Conservation (phyloP, 2,113 vertebrate genomes). For the Urocolius indicus region DNA sequence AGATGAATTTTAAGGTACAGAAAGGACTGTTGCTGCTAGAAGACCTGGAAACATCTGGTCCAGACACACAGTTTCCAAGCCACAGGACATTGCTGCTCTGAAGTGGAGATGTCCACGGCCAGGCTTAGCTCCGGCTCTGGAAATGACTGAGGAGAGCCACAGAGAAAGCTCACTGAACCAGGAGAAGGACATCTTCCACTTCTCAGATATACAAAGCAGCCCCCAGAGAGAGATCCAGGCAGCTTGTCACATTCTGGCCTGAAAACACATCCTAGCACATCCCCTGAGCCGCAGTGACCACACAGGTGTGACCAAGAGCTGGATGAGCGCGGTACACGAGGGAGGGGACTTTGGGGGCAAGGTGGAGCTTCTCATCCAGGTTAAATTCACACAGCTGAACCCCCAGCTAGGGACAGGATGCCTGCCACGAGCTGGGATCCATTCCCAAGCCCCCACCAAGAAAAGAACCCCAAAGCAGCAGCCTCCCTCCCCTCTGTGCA, state of each 20-base stretch:
- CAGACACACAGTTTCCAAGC: not conserved
- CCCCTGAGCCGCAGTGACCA: not conserved
- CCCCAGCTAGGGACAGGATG: not conserved
- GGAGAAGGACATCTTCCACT: not conserved
- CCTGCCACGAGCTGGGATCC: not conserved
- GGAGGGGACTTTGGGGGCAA: not conserved
- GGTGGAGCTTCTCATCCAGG: not conserved
- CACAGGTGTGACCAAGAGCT: not conserved
- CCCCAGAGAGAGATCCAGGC: not conserved
- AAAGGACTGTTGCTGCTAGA: not conserved
- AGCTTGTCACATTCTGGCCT: not conserved
- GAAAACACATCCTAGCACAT: not conserved
- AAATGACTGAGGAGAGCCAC: not conserved
- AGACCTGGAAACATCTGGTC: not conserved
- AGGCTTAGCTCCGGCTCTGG: not conserved
- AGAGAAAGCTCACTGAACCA: not conserved
- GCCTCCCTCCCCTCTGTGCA: not conserved
- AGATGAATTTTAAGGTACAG: not conserved
- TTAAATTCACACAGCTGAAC: not conserved
- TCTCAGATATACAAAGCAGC: not conserved
- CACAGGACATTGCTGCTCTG: not conserved
- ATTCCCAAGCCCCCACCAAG: not conserved
- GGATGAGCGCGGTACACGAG: not conserved
- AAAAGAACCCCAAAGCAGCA: not conserved
- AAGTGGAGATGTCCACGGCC: not conserved